Conservation (phyloP, 2,113 vertebrate species). For the Hypomesus transpacificus region DNA sequence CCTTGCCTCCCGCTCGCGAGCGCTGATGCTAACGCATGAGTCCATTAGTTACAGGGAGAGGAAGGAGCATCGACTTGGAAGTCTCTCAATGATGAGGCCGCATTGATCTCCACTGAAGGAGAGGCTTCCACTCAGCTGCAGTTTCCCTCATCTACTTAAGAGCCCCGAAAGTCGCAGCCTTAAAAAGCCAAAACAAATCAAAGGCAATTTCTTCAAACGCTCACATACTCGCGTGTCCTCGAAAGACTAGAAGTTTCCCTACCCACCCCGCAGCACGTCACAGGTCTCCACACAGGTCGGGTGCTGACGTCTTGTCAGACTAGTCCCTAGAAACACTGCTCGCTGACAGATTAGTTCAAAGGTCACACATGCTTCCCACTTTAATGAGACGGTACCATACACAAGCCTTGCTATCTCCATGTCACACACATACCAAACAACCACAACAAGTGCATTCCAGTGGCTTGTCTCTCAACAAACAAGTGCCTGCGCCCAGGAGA, state of each 20-base stretch:
- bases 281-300: constrained; percentile 2
- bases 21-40: constrained; percentile 32
- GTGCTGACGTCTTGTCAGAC: constrained; percentile 33
- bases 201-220: too few species aligned
- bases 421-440: constrained; percentile 35
- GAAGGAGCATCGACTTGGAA: constrained; percentile 29
- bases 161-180: too few species aligned
- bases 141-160: constrained; percentile 23
- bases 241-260: too few species aligned
- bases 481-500: constrained; percentile 34
- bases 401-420: constrained; percentile 35
- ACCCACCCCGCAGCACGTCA: too few species aligned
- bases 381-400: constrained; percentile 47
- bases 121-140: constrained; percentile 20
- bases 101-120: constrained; percentile 43
- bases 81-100: constrained; percentile 26
- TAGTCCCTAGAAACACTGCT: neutral
- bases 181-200: too few species aligned
- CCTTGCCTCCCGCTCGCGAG: constrained; percentile 20
- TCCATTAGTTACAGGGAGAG: constrained; percentile 41
- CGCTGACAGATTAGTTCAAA: constrained; percentile 24
- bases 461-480: constrained; percentile 42
- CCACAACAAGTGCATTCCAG: constrained; percentile 46
- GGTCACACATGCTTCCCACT: constrained; percentile 40
- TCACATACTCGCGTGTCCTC: too few species aligned